Evolutionary conservation across 2,888 invertebrate species (phyloP).

Genomic region (Nebria salina): DNA sequence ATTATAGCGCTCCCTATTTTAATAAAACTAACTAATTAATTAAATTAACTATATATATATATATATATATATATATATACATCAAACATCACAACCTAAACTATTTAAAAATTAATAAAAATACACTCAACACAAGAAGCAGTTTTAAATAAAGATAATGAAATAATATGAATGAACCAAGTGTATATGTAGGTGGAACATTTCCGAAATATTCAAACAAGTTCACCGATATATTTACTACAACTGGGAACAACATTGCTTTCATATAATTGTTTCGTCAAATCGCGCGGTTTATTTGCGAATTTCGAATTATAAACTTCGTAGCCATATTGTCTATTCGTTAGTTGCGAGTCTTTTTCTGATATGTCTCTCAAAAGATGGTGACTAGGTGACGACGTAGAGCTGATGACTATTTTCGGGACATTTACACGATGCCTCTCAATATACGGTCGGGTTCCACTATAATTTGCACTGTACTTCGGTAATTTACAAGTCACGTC

Average conservation of each 20-base stretch:
- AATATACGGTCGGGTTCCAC: conserved; percentile 32
- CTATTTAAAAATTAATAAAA: not conserved
- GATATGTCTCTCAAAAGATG: not conserved
- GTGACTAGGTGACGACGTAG: conserved; percentile 2
- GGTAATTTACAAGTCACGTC: not conserved
- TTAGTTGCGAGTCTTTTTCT: not conserved
- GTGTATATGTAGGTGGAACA: not conserved
- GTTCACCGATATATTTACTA: conserved; percentile 36
- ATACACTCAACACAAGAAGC: not conserved
- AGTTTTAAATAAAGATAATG: not conserved
- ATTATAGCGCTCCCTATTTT: not conserved
- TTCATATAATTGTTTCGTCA: conserved; percentile 18
- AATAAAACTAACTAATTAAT: not conserved
- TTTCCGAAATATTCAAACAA: conserved; percentile 27
- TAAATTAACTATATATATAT: not conserved
- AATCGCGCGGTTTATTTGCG: not conserved
- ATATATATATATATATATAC: too few relatives aligned
- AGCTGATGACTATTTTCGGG: conserved; percentile 33
- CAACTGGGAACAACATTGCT: conserved; percentile 20
- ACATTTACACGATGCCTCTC: conserved; percentile 19
- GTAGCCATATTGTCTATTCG: conserved; percentile 19
- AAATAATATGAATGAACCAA: conserved; percentile 22
- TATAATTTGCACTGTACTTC: conserved; percentile 24
- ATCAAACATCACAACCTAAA: not conserved
- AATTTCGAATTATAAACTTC: conserved; percentile 40